These are phyloP conservation scores for Amiota mariae DNA, from an alignment of 2,888 invertebrate species.

Conservation along the genomic window DNA sequence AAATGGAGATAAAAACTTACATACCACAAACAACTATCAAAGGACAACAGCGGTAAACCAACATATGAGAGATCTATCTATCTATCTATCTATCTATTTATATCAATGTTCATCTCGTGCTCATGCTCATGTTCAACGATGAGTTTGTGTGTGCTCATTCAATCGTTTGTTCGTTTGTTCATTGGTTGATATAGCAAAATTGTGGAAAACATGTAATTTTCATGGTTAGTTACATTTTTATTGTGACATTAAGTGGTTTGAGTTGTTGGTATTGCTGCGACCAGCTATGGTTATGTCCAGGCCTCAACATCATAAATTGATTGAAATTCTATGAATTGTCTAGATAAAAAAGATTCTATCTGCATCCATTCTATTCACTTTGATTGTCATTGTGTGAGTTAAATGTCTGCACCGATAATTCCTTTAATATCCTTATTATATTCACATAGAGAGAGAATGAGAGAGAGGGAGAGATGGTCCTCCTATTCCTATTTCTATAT, in stretches of 20 bases:
- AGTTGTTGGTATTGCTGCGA: slow-evolving; percentile 30
- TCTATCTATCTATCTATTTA: not conserved
- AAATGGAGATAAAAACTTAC: not conserved
- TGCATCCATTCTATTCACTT: not conserved
- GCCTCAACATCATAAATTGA: slow-evolving; percentile 52
- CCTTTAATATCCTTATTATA: not conserved
- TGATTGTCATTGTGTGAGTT: not conserved
- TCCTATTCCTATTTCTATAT: not conserved
- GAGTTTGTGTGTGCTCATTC: not conserved
- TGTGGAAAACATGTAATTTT: slow-evolving; percentile 66
- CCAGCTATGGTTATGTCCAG: slow-evolving; percentile 21
- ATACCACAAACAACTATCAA: not conserved
- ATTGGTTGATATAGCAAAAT: slow-evolving; percentile 57
- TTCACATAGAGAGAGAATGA: not conserved
- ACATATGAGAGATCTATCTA: not conserved
- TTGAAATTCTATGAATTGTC: slow-evolving; percentile 52
- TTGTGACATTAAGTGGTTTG: slow-evolving; percentile 66
- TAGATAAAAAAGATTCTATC: slow-evolving; percentile 2
- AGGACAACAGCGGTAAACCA: slow-evolving; percentile 3
- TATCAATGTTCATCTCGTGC: not conserved
- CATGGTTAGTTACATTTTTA: slow-evolving; percentile 69
- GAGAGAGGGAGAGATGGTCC: no score
- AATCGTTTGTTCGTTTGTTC: slow-evolving; percentile 5
- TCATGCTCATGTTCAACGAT: not conserved
- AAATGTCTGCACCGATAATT: slow-evolving; percentile 16